Percentiles rank a stretch among this genome's conserved stretches.
Evolutionary conservation across 1,140 invertebrate species (phyloP).

Genomic region (Heliconius congener): DNA sequence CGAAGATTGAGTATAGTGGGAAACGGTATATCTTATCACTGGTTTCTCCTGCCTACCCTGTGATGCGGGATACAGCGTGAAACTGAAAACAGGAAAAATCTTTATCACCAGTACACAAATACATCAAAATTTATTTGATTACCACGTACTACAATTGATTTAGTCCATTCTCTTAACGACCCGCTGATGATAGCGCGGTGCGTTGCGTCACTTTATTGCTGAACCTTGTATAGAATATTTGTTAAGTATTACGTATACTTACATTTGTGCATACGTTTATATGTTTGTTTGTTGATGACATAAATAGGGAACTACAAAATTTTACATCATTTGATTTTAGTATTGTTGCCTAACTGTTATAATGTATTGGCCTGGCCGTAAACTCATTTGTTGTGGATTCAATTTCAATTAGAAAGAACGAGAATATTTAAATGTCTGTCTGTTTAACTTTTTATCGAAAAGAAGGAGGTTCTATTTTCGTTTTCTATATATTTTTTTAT

Average conservation of each 20-base stretch:
- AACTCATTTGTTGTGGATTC: not conserved
- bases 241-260: conserved; percentile 1
- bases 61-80: too few relatives aligned
- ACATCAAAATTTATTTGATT: not conserved
- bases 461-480: too few relatives aligned
- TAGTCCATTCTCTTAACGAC: not conserved
- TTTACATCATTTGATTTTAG: not conserved
- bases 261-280: not conserved
- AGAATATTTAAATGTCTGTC: too few relatives aligned
- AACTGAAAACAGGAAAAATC: not conserved
- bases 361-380: not conserved
- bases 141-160: not conserved
- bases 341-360: not conserved
- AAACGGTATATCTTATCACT: too few relatives aligned
- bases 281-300: not conserved
- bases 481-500: too few relatives aligned
- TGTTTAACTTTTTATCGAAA: too few relatives aligned
- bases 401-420: not conserved
- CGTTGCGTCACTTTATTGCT: not conserved
- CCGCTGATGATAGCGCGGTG: not conserved
- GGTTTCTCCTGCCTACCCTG: too few relatives aligned
- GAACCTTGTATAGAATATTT: not conserved
- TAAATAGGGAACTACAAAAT: not conserved
- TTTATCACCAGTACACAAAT: too few relatives aligned
- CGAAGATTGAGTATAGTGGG: too few relatives aligned